Base-by-base conservation (phyloP, 2,888 invertebrate species). In the Horisme vitalbata region DNA sequence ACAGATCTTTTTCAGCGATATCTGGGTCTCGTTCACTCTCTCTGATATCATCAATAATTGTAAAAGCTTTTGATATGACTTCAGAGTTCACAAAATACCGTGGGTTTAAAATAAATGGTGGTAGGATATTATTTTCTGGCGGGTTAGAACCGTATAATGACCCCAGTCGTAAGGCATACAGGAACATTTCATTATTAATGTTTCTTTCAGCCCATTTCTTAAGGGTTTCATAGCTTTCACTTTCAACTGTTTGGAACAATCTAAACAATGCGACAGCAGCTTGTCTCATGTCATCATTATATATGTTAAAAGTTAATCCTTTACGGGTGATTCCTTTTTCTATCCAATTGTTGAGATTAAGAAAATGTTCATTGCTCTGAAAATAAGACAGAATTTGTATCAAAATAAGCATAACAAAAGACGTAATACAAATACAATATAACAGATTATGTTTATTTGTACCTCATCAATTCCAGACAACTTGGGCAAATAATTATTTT, bases 61-160 rank as follows among this genome's bases (percentile, higher is more conserved):
- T 69, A n/a, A 79, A 57, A n/a, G 79, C 81, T 69, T 86, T 88
- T 11, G 66, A 52, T 21, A 88, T 75, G 0, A 79, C 71, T 66
- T 87, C 87, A 23, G 76, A 65, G 21, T 84, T 87, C 0, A 87
- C 65, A 35, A 81, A 89, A 50, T 73, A 81, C 44, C 83, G 75
- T 1, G 88, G 87, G 46, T 90, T 90, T 23, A 77, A 68, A 45
- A 91, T 82, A 56, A 90, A 92, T 1, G 86, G 83, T 14, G 92
- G 91, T 9, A 65, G 61, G 9, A 61, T 58, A 30, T 61, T 54
- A 15, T 61, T 59, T 8, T 59, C 57, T n/a, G 55, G 47, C 31
- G 58, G 56, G 43, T 76, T 78, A 28, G 70, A 66, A 26, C 73
- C 75, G 57, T 86, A 89, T n/a, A 88, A 56, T 23, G 80, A 74